Evolutionary conservation across 2,113 vertebrate genomes (phyloP).

Genomic region (Scatophagus argus): DNA sequence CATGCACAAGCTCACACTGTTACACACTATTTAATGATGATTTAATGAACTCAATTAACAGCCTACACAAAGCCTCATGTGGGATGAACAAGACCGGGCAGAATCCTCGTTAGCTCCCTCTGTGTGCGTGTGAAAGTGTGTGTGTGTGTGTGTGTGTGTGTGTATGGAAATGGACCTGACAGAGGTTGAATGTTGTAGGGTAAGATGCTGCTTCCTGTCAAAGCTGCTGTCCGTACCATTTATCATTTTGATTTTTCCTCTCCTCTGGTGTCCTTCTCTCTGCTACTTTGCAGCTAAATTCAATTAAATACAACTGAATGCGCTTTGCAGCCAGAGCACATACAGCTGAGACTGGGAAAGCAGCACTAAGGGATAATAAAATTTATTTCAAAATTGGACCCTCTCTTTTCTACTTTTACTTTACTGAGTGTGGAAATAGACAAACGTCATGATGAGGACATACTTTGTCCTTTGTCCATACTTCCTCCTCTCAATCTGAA

Average conservation of each 20-base stretch:
- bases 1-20: not conserved
- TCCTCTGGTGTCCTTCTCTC: slow-evolving; percentile 17
- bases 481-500: slow-evolving; percentile 23
- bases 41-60: slow-evolving; percentile 63
- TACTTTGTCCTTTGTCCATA: slow-evolving; percentile 18
- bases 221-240: slow-evolving; percentile 48
- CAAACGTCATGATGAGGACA: not conserved
- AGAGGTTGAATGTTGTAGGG: slow-evolving; percentile 55
- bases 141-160: slow-evolving; percentile 25
- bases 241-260: slow-evolving; percentile 37
- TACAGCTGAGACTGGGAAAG: not conserved
- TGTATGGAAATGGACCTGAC: slow-evolving; percentile 42
- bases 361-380: not conserved
- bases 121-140: not conserved
- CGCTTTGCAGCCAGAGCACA: not conserved
- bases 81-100: slow-evolving; percentile 35
- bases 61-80: slow-evolving; percentile 14
- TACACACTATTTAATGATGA: slow-evolving; percentile 24
- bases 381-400: not conserved
- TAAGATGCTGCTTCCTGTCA: slow-evolving; percentile 55
- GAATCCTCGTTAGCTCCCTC: slow-evolving; percentile 43
- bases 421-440: slow-evolving; percentile 17
- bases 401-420: not conserved
- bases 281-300: slow-evolving; percentile 33
- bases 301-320: slow-evolving; percentile 14